A percentile compares a stretch with the other conserved stretches of the same genome.
Conservation (phyloP, 2,888 invertebrate species). For the Pyrochroa serraticornis region DNA sequence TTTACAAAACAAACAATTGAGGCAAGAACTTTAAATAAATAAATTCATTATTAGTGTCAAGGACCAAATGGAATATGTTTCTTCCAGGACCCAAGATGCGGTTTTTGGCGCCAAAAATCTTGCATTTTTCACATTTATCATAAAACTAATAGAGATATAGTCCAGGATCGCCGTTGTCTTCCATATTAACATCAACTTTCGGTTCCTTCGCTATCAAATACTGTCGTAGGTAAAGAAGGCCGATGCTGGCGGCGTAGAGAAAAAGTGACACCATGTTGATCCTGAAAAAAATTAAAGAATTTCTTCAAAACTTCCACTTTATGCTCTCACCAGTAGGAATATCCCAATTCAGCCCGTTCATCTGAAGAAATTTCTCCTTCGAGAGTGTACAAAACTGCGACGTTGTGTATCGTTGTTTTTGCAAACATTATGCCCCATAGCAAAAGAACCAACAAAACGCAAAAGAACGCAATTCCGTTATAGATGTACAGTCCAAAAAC, state of each 20-base stretch:
- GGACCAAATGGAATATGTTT: no score
- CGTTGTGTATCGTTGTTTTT: constrained; percentile 49
- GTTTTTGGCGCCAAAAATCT: no score
- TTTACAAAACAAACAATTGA: background rate
- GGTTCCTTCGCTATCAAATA: constrained; percentile 51
- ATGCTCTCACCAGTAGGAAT: constrained; percentile 57
- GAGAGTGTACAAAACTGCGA: constrained; percentile 56
- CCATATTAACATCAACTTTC: constrained; percentile 35
- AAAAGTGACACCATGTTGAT: constrained; percentile 44
- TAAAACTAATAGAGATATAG: constrained; percentile 38
- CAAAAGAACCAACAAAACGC: constrained; percentile 47
- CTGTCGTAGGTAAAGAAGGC: constrained; percentile 49
- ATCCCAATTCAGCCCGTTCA: constrained; percentile 53
- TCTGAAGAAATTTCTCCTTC: constrained; percentile 44
- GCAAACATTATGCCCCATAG: constrained; percentile 57
- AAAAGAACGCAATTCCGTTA: constrained; percentile 60
- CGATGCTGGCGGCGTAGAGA: constrained; percentile 49
- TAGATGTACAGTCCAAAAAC: constrained; percentile 66
- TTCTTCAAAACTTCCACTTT: constrained; percentile 4
- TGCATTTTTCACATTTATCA: background rate
- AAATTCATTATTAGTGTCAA: background rate
- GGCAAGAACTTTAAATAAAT: background rate
- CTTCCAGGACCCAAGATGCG: no score
- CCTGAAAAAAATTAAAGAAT: constrained; percentile 43
- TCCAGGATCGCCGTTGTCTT: constrained; percentile 37